Evolutionary conservation across 2,888 invertebrate species (phyloP).

Genomic region (Agrypnus murinus): DNA sequence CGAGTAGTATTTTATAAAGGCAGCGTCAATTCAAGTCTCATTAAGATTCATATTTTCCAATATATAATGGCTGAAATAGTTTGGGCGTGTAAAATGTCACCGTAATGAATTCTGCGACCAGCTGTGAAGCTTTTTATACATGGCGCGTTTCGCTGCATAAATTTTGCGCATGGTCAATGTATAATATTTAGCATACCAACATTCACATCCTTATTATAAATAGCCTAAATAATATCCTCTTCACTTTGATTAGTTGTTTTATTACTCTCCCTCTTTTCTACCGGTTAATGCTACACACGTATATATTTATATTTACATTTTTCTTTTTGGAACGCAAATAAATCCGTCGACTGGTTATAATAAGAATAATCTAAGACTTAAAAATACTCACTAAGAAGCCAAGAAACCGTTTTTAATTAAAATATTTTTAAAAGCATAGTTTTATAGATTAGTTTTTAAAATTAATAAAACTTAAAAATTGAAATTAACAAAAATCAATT

Average conservation of each 20-base stretch:
- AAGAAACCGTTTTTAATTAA: no score
- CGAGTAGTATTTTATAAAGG: conserved; percentile 23
- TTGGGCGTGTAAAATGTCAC: conserved; percentile 67
- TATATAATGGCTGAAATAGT: conserved; percentile 64
- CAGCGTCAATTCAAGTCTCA: conserved; percentile 58
- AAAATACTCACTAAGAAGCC: no score
- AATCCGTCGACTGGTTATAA: no score
- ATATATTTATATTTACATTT: background rate
- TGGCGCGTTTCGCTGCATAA: conserved; percentile 62
- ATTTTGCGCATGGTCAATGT: conserved; percentile 59
- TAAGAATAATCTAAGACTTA: no score
- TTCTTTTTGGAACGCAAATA: no score
- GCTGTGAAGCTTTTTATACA: conserved; percentile 66
- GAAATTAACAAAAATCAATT: no score
- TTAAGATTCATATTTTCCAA: conserved; percentile 66
- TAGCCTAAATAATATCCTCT: conserved; percentile 51
- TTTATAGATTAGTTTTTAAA: no score
- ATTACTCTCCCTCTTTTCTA: conserved; percentile 18
- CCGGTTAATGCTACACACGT: conserved; percentile 1
- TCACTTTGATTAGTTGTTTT: conserved; percentile 48
- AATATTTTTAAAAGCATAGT: no score
- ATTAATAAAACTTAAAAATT: no score
- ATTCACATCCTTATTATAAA: conserved; percentile 57
- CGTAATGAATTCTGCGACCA: conserved; percentile 67
- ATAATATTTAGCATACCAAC: conserved; percentile 55